A percentile compares a stretch with the other conserved stretches of the same genome.
These are phyloP conservation scores for Oncorhynchus mykiss DNA, from an alignment of 2,113 vertebrate species.

Conservation along the genomic window DNA sequence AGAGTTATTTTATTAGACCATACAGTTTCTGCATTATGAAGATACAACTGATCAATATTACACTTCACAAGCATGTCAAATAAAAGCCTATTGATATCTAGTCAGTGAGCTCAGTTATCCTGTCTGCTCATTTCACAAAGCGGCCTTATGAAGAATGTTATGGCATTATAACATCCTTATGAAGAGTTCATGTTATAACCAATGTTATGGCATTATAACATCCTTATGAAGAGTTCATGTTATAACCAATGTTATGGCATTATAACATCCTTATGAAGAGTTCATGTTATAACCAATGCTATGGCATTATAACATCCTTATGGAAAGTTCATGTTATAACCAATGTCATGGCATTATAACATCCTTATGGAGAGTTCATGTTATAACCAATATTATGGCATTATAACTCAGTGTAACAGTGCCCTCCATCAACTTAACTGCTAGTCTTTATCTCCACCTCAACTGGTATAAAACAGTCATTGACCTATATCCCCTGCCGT, in stretches of 20 bases:
- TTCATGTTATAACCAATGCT: too few species aligned
- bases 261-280: too few species aligned
- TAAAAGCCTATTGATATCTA: neutral
- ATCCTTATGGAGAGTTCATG: too few species aligned
- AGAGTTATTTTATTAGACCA: neutral
- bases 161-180: too few species aligned
- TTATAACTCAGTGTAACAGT: neutral
- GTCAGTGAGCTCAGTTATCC: neutral
- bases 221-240: too few species aligned
- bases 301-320: too few species aligned
- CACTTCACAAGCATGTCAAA: neutral
- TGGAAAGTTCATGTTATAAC: too few species aligned
- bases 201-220: too few species aligned
- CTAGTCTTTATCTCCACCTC: neutral
- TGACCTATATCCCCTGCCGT: conserved; percentile 51
- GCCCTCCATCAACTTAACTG: neutral
- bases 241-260: too few species aligned
- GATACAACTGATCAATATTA: neutral
- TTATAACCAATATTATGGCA: neutral
- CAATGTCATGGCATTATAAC: too few species aligned
- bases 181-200: too few species aligned
- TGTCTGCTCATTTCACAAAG: neutral
- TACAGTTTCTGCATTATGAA: neutral
- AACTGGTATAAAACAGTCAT: conserved; percentile 48
- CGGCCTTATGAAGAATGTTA: neutral